A percentile compares a stretch with the other conserved stretches of the same genome.
phyloP scores from a whole-genome alignment of 2,888 invertebrate genomes.

The Cabera pusaria region DNA sequence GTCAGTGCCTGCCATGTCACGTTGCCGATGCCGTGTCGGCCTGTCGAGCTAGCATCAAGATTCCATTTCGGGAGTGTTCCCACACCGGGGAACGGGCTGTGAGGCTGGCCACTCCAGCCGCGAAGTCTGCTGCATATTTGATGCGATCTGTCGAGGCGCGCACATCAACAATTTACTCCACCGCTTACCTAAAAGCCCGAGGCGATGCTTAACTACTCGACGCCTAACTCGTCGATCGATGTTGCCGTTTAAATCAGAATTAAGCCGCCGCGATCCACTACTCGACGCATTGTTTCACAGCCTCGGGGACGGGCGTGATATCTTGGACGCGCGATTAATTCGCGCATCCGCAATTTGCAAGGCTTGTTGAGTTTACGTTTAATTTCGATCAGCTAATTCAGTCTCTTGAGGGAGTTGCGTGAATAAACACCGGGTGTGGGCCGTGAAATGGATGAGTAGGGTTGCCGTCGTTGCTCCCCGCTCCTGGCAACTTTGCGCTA shows the following conservation, averaged over 20 bases:
- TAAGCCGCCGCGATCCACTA: conserved; percentile 47
- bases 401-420: conserved; percentile 30
- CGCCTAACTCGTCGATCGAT: conserved; percentile 51
- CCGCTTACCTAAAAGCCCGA: conserved; percentile 58
- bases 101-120: conserved; percentile 44
- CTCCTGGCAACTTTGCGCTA: conserved; percentile 31
- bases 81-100: conserved; percentile 26
- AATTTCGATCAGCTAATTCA: conserved; percentile 37
- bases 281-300: conserved; percentile 40
- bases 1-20: conserved; percentile 36
- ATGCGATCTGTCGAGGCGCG: conserved; percentile 53
- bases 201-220: conserved; percentile 50
- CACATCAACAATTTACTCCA: conserved; percentile 63
- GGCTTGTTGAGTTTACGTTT: conserved; percentile 36
- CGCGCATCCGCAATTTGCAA: conserved; percentile 27
- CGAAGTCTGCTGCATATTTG: conserved; percentile 69
- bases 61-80: conserved; percentile 50
- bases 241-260: conserved; percentile 55
- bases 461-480: conserved; percentile 9
- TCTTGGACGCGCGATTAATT: conserved; percentile 35
- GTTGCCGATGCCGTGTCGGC: conserved; percentile 41
- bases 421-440: conserved; percentile 31
- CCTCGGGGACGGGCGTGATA: conserved; percentile 33
- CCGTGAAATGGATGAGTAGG: conserved; percentile 35
- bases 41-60: conserved; percentile 48